Percentiles rank a stretch among this genome's conserved stretches.
These are phyloP conservation scores for Rhinoptilus africanus DNA, from an alignment of 2,113 vertebrate species.

Conservation along the genomic window DNA sequence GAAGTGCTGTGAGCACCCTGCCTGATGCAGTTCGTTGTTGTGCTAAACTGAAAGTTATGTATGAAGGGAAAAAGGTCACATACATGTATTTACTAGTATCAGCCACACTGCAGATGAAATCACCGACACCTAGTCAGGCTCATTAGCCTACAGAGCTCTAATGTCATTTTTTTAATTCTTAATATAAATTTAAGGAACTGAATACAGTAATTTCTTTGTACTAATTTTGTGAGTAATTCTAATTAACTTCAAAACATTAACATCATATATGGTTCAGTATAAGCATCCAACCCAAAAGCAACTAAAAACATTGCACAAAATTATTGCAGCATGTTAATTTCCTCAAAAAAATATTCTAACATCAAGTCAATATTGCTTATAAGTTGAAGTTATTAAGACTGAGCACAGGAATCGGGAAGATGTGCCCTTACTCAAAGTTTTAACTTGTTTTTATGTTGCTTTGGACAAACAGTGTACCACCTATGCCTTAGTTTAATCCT, in stretches of 20 bases:
- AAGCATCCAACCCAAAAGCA: neutral
- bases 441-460: neutral
- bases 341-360: neutral
- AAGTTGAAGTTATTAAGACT: neutral
- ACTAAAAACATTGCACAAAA: neutral
- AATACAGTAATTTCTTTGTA: neutral
- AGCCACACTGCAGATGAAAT: neutral
- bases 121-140: neutral
- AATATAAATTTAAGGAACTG: neutral
- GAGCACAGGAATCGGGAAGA: neutral
- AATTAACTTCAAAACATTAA: constrained; percentile 52
- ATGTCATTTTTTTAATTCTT: neutral
- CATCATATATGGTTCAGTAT: neutral
- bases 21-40: neutral
- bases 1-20: neutral
- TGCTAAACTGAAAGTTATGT: neutral
- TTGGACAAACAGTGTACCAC: neutral
- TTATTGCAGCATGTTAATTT: neutral
- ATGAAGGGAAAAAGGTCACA: neutral
- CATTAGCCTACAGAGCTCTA: neutral
- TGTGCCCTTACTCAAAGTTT: neutral
- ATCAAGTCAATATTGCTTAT: neutral
- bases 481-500: neutral
- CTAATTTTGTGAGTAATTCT: constrained; percentile 49
- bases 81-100: neutral